Conservation (phyloP, 2,797 vertebrate species). For the Scyliorhinus canicula region DNA sequence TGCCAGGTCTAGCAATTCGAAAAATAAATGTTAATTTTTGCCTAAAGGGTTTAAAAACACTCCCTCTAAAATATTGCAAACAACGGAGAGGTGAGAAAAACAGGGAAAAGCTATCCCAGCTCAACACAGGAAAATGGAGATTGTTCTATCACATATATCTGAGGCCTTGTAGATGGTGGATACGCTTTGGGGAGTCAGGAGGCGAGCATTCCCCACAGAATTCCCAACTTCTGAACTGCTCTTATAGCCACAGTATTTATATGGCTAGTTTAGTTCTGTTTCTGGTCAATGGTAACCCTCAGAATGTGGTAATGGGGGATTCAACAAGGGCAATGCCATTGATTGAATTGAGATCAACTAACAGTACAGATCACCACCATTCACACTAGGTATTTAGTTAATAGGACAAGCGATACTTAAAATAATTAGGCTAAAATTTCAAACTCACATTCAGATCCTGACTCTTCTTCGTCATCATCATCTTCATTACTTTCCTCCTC, state of each 20-base stretch:
- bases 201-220: neutral
- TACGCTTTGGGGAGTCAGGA: neutral
- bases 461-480: slow-evolving; percentile 84
- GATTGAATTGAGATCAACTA: neutral
- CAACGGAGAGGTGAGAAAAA: too few species aligned
- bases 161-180: neutral
- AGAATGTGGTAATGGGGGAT: neutral
- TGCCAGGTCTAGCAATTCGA: too few species aligned
- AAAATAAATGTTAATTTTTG: too few species aligned
- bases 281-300: neutral
- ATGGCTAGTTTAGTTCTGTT: neutral
- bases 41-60: too few species aligned
- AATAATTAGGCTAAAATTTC: neutral
- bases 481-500: slow-evolving; percentile 91
- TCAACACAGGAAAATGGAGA: neutral
- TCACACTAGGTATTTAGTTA: neutral
- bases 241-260: neutral
- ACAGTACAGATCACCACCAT: neutral
- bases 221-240: neutral
- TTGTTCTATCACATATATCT: neutral
- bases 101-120: too few species aligned
- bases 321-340: too few species aligned
- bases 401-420: neutral
- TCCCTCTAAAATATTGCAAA: too few species aligned
- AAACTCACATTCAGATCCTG: slow-evolving; percentile 79